Evolutionary conservation across 53 echinoderm and acorn worm genomes (phyloP).

Genomic region (Zoroaster sp.): DNA sequence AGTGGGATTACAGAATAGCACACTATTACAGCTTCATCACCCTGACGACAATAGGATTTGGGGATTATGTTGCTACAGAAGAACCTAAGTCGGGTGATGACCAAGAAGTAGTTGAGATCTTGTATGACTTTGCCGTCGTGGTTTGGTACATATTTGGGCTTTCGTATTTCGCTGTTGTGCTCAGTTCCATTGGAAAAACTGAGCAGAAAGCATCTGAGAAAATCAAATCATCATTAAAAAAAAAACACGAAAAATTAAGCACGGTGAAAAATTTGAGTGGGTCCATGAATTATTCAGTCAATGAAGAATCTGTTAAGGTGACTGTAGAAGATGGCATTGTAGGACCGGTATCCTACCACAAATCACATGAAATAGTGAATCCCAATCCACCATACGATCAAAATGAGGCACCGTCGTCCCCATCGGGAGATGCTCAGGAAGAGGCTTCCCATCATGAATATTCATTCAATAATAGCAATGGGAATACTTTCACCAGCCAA

Average conservation of each 20-base stretch:
- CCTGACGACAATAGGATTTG: constrained; percentile 78
- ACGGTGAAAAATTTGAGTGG: neutral
- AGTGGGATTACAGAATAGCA: constrained; percentile 59
- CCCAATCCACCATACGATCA: no score
- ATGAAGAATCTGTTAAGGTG: neutral
- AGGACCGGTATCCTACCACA: neutral
- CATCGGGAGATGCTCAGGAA: no score
- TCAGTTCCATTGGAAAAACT: constrained; percentile 36
- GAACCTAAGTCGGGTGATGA: neutral
- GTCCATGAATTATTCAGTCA: neutral
- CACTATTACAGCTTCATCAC: constrained; percentile 76
- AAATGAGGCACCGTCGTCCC: no score
- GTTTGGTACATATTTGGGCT: constrained; percentile 60
- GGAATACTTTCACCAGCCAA: constrained; percentile 23
- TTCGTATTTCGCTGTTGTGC: constrained; percentile 37
- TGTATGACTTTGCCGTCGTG: constrained; percentile 48
- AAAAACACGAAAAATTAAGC: neutral
- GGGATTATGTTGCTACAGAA: constrained; percentile 66
- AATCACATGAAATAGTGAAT: no score
- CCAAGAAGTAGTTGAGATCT: neutral
- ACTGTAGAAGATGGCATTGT: neutral
- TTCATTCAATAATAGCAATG: constrained; percentile 6
- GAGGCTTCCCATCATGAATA: neutral
- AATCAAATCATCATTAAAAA: neutral
- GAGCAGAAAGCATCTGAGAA: constrained; percentile 13